A percentile compares a stretch with the other conserved stretches of the same genome.
Evolutionary conservation across 2,113 vertebrate species (phyloP).

Genomic region (Silurus meridionalis): DNA sequence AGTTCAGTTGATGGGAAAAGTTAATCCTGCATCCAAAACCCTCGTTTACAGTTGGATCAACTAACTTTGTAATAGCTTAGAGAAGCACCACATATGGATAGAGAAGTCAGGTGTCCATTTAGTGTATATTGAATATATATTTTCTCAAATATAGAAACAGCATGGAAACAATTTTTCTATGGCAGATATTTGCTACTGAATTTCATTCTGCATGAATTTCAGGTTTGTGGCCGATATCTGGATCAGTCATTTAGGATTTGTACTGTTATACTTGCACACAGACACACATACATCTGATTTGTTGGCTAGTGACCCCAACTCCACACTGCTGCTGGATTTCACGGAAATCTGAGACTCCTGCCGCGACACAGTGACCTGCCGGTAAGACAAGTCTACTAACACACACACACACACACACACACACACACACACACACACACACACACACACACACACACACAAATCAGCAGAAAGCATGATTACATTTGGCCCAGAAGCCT

Average conservation of each 20-base stretch:
- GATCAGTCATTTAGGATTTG: background rate
- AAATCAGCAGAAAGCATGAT: background rate
- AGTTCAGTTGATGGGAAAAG: too few species aligned
- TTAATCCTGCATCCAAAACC: too few species aligned
- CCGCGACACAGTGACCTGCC: conserved; percentile 51
- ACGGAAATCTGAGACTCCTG: conserved; percentile 80
- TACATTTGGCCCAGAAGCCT: background rate
- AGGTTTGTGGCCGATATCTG: background rate
- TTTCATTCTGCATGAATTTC: background rate
- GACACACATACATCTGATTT: conserved; percentile 70
- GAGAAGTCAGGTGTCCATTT: too few species aligned
- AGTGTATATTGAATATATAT: too few species aligned
- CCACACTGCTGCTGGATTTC: conserved; percentile 85
- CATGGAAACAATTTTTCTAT: too few species aligned
- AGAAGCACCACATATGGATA: too few species aligned
- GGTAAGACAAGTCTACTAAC: conserved; percentile 70
- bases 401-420: background rate
- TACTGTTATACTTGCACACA: background rate
- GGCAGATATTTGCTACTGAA: too few species aligned
- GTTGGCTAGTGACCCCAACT: conserved; percentile 78
- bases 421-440: background rate
- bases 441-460: background rate
- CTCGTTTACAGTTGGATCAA: too few species aligned
- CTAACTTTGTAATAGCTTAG: too few species aligned
- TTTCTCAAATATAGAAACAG: too few species aligned